A percentile compares a stretch with the other conserved stretches of the same genome.
phyloP scores from a whole-genome alignment of 1,140 invertebrate genomes.

The Apolygus lucorum region DNA sequence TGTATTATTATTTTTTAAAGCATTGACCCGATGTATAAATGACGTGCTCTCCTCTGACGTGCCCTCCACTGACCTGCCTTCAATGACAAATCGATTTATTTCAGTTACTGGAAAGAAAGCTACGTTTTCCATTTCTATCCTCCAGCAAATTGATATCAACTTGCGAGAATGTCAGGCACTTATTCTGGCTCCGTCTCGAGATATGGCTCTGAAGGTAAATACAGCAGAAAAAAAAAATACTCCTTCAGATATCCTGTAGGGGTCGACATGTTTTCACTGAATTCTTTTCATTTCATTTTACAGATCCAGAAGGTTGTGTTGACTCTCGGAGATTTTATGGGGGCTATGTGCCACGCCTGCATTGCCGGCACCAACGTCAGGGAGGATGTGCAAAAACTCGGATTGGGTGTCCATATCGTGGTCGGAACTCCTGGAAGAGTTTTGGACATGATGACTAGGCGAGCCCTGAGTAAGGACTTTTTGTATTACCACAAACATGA shows the following conservation, averaged over 20 bases:
- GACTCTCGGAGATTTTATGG: slow-evolving; percentile 95
- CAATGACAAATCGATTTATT: too few species aligned
- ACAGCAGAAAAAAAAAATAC: too few species aligned
- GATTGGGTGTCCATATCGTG: slow-evolving; percentile 90
- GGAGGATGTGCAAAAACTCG: slow-evolving; percentile 89
- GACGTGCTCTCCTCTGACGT: too few species aligned
- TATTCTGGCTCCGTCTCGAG: slow-evolving; percentile 94
- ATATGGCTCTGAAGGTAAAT: slow-evolving; percentile 89
- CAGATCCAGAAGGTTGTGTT: slow-evolving; percentile 88
- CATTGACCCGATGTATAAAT: too few species aligned
- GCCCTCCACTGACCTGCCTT: too few species aligned
- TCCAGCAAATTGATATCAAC: slow-evolving; percentile 91
- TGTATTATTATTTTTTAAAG: too few species aligned
- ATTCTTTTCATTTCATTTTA: slow-evolving; percentile 29
- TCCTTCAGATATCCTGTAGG: background rate
- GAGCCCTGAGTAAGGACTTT: slow-evolving; percentile 61
- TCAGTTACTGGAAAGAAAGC: slow-evolving; percentile 97
- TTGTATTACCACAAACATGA: too few species aligned
- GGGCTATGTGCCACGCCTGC: slow-evolving; percentile 94
- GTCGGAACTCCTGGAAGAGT: slow-evolving; percentile 98
- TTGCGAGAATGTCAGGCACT: slow-evolving; percentile 90
- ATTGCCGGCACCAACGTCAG: slow-evolving; percentile 98
- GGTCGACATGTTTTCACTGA: slow-evolving; percentile 17
- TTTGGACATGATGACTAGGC: slow-evolving; percentile 93
- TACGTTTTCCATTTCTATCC: slow-evolving; percentile 97